These are phyloP conservation scores for Loris lydekkerianus DNA, from an alignment of 2,797 vertebrate genomes.

Conservation along the genomic window DNA sequence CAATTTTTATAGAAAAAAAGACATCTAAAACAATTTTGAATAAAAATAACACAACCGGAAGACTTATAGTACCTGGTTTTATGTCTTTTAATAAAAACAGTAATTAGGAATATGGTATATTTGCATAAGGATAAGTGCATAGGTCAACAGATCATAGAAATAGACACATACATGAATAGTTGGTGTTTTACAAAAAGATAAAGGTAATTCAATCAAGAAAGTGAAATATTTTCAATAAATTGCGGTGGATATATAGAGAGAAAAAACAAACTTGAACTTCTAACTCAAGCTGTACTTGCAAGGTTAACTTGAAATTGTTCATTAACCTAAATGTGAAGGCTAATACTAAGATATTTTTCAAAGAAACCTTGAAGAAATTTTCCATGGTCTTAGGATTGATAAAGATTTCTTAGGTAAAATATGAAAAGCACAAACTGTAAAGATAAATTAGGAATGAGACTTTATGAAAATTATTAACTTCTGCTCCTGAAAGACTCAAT, in stretches of 20 bases:
- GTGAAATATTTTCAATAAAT: slow-evolving; percentile 27
- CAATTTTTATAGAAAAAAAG: neutral
- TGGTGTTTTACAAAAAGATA: neutral
- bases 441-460: neutral
- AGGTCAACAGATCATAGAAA: neutral
- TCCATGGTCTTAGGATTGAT: neutral
- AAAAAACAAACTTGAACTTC: neutral
- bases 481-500: neutral
- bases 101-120: neutral
- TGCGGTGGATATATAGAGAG: neutral
- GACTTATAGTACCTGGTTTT: neutral
- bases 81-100: neutral
- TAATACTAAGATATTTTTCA: neutral
- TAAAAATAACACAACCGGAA: neutral
- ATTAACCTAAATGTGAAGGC: neutral
- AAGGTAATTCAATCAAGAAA: slow-evolving; percentile 31
- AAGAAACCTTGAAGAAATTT: neutral
- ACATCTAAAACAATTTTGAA: neutral
- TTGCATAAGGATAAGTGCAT: neutral
- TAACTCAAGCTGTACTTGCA: neutral
- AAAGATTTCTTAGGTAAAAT: neutral
- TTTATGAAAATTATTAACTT: neutral
- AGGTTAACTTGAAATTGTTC: neutral
- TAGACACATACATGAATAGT: neutral
- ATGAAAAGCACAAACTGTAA: neutral